These are phyloP conservation scores for Leucophora obtusa DNA, from an alignment of 2,888 invertebrate genomes.

Conservation along the genomic window DNA sequence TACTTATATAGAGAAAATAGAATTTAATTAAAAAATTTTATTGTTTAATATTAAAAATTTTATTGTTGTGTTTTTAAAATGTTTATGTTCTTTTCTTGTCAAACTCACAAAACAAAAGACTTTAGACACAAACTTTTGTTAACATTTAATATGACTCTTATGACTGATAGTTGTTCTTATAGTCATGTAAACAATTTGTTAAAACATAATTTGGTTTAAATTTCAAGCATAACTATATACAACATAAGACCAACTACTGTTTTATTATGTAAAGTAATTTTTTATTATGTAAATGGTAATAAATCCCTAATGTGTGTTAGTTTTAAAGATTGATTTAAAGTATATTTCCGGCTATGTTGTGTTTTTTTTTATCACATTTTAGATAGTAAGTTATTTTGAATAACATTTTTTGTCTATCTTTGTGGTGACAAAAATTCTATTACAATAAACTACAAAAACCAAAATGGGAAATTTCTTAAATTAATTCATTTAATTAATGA, in stretches of 20 bases:
- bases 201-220: conserved; percentile 10
- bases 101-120: conserved; percentile 47
- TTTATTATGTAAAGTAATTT: too few relatives aligned
- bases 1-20: too few relatives aligned
- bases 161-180: neutral
- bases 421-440: neutral
- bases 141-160: neutral
- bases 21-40: too few relatives aligned
- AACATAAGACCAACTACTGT: conserved; percentile 4
- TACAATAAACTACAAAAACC: neutral
- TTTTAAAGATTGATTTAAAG: neutral
- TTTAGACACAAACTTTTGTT: conserved; percentile 30
- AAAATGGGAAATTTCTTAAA: too few relatives aligned
- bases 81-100: conserved; percentile 17
- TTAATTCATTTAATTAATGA: too few relatives aligned
- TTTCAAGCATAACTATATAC: neutral
- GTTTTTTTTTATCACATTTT: neutral
- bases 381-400: neutral
- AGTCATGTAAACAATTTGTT: conserved; percentile 35
- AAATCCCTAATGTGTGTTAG: neutral
- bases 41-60: neutral
- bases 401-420: too few relatives aligned
- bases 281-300: conserved; percentile 10
- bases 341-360: too few relatives aligned
- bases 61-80: conserved; percentile 2